Base-by-base conservation (phyloP, 2,113 vertebrate species). In the Struthidea cinerea region DNA sequence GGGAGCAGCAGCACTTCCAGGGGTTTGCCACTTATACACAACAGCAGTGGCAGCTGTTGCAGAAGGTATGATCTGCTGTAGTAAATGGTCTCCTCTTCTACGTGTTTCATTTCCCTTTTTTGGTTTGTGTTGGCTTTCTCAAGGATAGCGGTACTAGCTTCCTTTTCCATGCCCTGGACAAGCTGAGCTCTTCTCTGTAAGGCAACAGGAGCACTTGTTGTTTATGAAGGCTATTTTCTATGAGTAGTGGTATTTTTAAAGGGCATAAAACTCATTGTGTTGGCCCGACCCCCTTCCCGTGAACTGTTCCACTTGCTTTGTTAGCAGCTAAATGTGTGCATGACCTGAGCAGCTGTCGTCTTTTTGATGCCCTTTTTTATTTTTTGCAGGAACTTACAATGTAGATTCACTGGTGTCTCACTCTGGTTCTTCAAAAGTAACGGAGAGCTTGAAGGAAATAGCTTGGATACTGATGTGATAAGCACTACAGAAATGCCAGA, bases 401-500 rank as follows among this genome's bases (percentile, higher is more conserved):
- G 21, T 68, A 68, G 68, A 18, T 85, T 76, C 22, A 11, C 28
- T 46, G 39, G 8, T 93, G 74, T 37, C 32, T 46, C 7, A 10
- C 22, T 64, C 39, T 21, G 32, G 15, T 67, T 94, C 74, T 90
- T 75, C 57, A 59, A 46, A 89, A 41, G 20, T 80, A 76, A 49
- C 21, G 41, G 87, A 87, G 91, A 88, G 24, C 68, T 75, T 71
- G 71, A 70, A 59, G 89, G 70, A 69, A 76, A 73, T 85, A 73
- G 15, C 76, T 94, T 67, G 55, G 89, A 33, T 77, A 11, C 77
- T 68, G 70, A 61, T 89, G 79, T 3, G 59, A 44, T 47, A 77
- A 93, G 49, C 3, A 14, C 59, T 61, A 39, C 76, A 94, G 86
- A 91, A 95, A 95, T 91, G 94, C 89, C 89, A 94, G 91, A 85